Base-by-base conservation (phyloP, 35 echinoderm and acorn worm species). In the Patiria miniata region DNA sequence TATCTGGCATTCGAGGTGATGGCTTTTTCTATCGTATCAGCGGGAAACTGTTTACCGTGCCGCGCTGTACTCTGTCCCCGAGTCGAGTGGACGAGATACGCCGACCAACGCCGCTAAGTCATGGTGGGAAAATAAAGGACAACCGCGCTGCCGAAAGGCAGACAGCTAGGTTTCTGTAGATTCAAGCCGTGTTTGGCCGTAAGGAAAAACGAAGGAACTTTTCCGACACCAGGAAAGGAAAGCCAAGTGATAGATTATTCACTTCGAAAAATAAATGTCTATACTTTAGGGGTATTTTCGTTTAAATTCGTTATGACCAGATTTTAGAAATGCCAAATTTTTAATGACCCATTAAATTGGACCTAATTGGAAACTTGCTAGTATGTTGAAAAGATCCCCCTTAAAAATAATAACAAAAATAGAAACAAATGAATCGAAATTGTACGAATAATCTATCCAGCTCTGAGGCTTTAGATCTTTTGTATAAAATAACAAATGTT, bases 21-120 rank as follows among this genome's bases (percentile, higher is more conserved):
- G 65, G 7, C 10, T n/a, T 73, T 73, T 15, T 73, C 23, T 32
- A 73, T 73, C 65, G 65, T 73, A 73, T 73, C 65, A 73, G 65
- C 10, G 65, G 26, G 65, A 73, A 73, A 73, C 42, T 73, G 65
- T 73, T 73, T 73, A 73, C 65, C 65, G 65, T 73, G 26, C 34
- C 34, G 7, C 23, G 14, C 65, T 73, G 65, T 73, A 73, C 65
- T 30, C 65, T 73, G 65, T 22, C 65, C 65, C 65, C 26, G 7
- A 2, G 29, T 73, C 65, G 34, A 73, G 65, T 18, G 15, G 65
- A 26, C 65, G 26, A 26, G 26, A 73, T 6, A 73, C 65, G n/a
- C 65, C 26, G 65, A 2, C 2, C 10, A 36, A 73, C 29, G 19
- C 21, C 26, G 65, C 65, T 73, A 73, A 73, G 26, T 73, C 42